Conservation (phyloP, 2,113 vertebrate genomes). For the Junco hyemalis region DNA sequence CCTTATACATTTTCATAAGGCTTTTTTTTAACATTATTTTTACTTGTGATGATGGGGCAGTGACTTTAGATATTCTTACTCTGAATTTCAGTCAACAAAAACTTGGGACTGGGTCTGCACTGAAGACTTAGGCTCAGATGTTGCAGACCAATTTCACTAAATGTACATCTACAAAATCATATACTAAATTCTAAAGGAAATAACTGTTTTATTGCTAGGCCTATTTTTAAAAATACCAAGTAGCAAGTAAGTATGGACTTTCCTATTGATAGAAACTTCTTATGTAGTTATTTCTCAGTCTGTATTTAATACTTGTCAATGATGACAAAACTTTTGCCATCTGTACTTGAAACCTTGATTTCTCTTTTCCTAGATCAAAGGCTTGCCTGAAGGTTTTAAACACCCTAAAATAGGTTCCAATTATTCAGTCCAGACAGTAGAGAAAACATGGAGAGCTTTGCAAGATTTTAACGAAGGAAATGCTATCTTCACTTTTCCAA, state of each 20-base stretch:
- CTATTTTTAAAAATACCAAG: not conserved
- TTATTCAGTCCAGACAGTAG: slow-evolving; percentile 88
- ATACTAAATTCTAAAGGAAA: not conserved
- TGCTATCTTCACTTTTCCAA: slow-evolving; percentile 92
- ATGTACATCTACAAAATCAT: not conserved
- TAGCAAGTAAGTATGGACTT: not conserved
- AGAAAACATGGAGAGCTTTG: slow-evolving; percentile 93
- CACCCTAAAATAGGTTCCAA: slow-evolving; percentile 94
- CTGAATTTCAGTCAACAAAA: not conserved
- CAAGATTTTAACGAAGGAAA: slow-evolving; percentile 93
- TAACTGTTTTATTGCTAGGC: not conserved
- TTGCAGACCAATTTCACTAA: not conserved
- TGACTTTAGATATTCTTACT: not conserved
- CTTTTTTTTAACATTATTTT: not conserved
- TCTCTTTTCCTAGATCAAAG: slow-evolving; percentile 86
- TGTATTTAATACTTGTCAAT: slow-evolving; percentile 40
- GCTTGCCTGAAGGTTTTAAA: slow-evolving; percentile 90
- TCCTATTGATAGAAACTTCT: not conserved
- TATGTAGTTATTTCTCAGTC: slow-evolving; percentile 69
- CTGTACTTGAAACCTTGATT: not conserved
- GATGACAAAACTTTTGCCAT: not conserved
- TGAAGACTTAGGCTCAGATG: not conserved
- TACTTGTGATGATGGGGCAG: not conserved
- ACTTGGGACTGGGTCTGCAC: not conserved
- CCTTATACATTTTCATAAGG: rapidly evolving